phyloP scores from a whole-genome alignment of 2,113 vertebrate species.

The Phylloscopus trochilus region DNA sequence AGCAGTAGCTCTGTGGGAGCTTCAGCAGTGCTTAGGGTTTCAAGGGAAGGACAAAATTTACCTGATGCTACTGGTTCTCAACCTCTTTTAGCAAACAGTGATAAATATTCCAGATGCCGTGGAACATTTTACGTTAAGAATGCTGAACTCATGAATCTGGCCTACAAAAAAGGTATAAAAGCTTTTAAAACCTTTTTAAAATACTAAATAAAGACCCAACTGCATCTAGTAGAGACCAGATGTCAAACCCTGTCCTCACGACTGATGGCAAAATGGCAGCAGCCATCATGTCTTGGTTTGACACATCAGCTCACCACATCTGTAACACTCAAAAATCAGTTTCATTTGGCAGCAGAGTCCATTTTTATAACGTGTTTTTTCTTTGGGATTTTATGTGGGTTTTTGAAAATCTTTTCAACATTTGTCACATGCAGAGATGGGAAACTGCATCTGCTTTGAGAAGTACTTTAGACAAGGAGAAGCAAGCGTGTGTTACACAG shows the following conservation, averaged over 20 bases:
- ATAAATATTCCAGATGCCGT: background rate
- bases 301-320: background rate
- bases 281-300: too few species aligned
- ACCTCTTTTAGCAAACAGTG: background rate
- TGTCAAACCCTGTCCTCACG: background rate
- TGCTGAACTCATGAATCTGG: background rate
- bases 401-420: background rate
- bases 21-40: background rate
- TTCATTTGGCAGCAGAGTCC: background rate
- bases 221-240: background rate
- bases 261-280: background rate
- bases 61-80: background rate
- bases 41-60: background rate
- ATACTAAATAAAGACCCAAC: background rate
- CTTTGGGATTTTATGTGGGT: background rate
- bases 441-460: background rate
- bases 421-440: background rate
- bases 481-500: background rate
- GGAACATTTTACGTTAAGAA: background rate
- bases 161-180: background rate
- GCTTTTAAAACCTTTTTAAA: background rate
- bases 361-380: background rate
- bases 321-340: background rate
- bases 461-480: background rate
- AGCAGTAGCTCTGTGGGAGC: background rate